These are phyloP conservation scores for Strongylocentrotus purpuratus DNA, from an alignment of 35 echinoderm and acorn worm genomes.

Conservation along the genomic window DNA sequence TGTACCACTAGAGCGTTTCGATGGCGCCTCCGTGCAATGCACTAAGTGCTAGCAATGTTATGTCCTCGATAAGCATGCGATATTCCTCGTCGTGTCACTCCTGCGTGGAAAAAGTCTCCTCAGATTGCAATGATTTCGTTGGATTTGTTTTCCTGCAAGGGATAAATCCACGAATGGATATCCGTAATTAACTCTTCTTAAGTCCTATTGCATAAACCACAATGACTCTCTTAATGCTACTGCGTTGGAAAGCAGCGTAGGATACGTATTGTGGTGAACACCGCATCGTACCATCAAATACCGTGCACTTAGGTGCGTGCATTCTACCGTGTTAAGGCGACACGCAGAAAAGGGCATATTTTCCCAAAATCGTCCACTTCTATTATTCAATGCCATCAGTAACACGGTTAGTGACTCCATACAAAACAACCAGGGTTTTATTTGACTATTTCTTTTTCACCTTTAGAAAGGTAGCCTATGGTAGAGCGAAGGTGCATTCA, in stretches of 20 bases:
- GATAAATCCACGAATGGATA: background rate
- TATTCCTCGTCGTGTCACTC: background rate
- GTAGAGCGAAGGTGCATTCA: too few relatives aligned
- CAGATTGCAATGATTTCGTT: background rate
- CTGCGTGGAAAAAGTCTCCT: background rate
- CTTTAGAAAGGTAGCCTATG: background rate
- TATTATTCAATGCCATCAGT: background rate
- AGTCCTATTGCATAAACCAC: too few relatives aligned
- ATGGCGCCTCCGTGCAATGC: background rate
- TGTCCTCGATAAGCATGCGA: background rate
- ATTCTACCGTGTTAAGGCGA: background rate
- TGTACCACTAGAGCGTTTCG: background rate
- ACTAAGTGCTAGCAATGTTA: background rate
- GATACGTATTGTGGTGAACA: background rate
- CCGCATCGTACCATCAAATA: background rate
- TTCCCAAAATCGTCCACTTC: background rate
- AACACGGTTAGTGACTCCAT: background rate
- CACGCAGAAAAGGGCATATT: background rate
- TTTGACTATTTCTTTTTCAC: background rate
- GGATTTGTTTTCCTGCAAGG: background rate
- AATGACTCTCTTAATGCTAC: too few relatives aligned
- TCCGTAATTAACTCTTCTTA: too few relatives aligned
- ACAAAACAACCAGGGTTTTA: background rate
- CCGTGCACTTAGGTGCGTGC: background rate
- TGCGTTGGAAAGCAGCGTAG: too few relatives aligned